Evolutionary conservation across 2,113 vertebrate species (phyloP).

Genomic region (Chaetodon trifascialis): DNA sequence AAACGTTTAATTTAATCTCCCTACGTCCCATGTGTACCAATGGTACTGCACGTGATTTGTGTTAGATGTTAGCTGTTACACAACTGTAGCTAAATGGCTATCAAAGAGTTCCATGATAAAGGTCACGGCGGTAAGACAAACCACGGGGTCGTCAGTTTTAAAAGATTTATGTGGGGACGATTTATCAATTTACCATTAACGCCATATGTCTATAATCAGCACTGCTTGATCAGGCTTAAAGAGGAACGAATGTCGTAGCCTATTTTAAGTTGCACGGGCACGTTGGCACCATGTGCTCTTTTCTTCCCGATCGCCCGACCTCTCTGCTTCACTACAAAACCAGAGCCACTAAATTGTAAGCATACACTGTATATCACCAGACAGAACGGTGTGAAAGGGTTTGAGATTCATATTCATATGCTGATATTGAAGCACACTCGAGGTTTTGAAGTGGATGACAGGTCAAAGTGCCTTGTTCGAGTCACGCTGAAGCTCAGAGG

Average conservation of each 20-base stretch:
- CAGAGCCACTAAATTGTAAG: not conserved
- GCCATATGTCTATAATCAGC: rapidly evolving
- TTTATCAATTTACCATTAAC: not conserved
- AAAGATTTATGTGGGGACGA: rapidly evolving
- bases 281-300: conserved; percentile 72
- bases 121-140: conserved; percentile 36
- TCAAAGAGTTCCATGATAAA: conserved; percentile 37
- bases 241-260: not conserved
- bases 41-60: conserved; percentile 44
- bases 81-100: conserved; percentile 45
- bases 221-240: rapidly evolving
- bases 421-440: not conserved
- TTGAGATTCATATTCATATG: not conserved
- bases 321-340: not conserved
- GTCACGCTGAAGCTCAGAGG: conserved; percentile 23
- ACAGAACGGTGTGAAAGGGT: not conserved
- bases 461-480: conserved; percentile 35
- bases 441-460: conserved; percentile 31
- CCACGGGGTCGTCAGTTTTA: not conserved
- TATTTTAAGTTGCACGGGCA: conserved; percentile 23
- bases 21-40: not conserved
- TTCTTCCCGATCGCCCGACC: not conserved
- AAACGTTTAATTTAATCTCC: too few relatives aligned
- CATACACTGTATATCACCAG: too few relatives aligned
- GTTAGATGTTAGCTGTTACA: conserved; percentile 59